A percentile compares a stretch with the other conserved stretches of the same genome.
These are phyloP conservation scores for Euglossa dilemma DNA, from an alignment of 1,140 invertebrate genomes.

Conservation along the genomic window DNA sequence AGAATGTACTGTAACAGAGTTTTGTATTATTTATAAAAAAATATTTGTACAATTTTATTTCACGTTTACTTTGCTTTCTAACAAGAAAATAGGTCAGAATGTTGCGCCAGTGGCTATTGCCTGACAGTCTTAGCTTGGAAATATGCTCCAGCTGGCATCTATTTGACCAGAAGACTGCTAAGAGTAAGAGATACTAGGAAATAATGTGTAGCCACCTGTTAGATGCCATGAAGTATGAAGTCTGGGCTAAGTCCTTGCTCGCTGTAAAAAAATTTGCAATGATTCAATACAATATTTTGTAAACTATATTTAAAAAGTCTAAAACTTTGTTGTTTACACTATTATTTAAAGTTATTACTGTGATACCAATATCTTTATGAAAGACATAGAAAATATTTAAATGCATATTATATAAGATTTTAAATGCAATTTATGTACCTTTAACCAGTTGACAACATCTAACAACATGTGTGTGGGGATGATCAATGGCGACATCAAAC, in stretches of 20 bases:
- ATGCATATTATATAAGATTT: background rate
- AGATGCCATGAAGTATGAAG: conserved; percentile 98
- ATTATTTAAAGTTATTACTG: background rate
- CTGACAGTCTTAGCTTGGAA: conserved; percentile 54
- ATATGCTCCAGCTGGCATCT: conserved; percentile 58
- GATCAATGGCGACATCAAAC: conserved; percentile 98
- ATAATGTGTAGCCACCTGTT: conserved; percentile 88
- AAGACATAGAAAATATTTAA: background rate
- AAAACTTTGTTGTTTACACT: background rate
- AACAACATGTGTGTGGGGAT: conserved; percentile 98
- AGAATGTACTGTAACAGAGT: background rate
- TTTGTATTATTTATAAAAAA: background rate
- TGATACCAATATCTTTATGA: background rate
- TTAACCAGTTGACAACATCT: conserved; percentile 96
- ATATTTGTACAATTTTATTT: background rate
- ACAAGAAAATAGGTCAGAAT: conserved; percentile 46
- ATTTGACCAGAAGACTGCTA: conserved; percentile 67
- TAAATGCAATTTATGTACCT: conserved; percentile 84
- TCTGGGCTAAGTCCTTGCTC: conserved; percentile 97
- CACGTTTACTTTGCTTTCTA: conserved; percentile 51
- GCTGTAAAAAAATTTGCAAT: conserved; percentile 84
- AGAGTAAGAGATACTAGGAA: conserved; percentile 67
- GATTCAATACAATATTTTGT: background rate
- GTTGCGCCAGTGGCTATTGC: conserved; percentile 58
- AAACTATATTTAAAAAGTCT: background rate